Conservation (phyloP, 2,797 vertebrate genomes). For the Sebastes trivittatus region DNA sequence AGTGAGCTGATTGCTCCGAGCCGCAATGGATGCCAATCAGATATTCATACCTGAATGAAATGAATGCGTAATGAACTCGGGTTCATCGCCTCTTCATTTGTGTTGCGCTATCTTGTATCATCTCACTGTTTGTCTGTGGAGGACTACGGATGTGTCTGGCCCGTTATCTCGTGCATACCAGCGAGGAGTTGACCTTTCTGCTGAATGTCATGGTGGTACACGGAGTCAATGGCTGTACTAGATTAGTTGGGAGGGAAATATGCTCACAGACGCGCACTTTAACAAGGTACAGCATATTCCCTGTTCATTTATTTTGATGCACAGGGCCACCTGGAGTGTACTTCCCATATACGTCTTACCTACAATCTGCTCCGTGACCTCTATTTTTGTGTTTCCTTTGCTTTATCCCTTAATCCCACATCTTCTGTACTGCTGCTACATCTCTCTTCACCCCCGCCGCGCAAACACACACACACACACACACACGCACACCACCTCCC, state of each 20-base stretch:
- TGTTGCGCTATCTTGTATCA: slow-evolving; percentile 39
- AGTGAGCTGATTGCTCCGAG: neutral
- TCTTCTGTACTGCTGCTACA: slow-evolving; percentile 7
- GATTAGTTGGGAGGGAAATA: slow-evolving; percentile 45
- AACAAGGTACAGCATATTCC: neutral
- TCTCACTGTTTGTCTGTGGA: slow-evolving; percentile 25
- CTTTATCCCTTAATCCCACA: slow-evolving; percentile 5
- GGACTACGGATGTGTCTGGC: slow-evolving; percentile 47
- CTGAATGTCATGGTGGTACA: slow-evolving; percentile 62
- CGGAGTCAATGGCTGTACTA: slow-evolving; percentile 40
- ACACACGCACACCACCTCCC: slow-evolving; percentile 12
- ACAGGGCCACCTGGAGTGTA: neutral
- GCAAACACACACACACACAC: neutral
- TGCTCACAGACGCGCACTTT: slow-evolving; percentile 4
- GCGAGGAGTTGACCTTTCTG: slow-evolving; percentile 70
- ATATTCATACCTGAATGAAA: slow-evolving; percentile 17
- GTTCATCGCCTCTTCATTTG: slow-evolving; percentile 19
- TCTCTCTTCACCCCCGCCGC: neutral
- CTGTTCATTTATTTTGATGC: slow-evolving; percentile 13
- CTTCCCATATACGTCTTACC: neutral
- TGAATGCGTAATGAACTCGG: slow-evolving; percentile 12
- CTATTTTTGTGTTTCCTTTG: neutral
- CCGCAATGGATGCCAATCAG: slow-evolving; percentile 21
- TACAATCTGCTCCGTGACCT: slow-evolving; percentile 1
- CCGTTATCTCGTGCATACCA: slow-evolving; percentile 64